Evolutionary conservation across 2,113 vertebrate genomes (phyloP).

Genomic region (Lampris megalopsis): DNA sequence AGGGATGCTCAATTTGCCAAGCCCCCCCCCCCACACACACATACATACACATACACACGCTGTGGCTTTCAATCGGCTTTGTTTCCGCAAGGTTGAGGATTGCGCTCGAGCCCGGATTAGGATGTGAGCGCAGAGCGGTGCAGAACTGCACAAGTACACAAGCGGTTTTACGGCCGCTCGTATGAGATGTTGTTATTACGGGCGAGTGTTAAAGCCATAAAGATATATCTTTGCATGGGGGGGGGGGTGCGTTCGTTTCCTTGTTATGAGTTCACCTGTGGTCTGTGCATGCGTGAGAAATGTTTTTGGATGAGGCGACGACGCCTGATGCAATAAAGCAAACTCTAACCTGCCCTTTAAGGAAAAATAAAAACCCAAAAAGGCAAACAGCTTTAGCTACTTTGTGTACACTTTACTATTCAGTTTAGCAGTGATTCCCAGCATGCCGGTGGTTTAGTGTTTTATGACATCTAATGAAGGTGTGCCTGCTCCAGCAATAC

Average conservation of each 20-base stretch:
- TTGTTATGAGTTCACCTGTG: neutral
- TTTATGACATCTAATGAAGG: too few relatives aligned
- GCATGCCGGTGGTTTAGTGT: too few relatives aligned
- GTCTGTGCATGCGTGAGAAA: too few relatives aligned
- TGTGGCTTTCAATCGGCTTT: constrained; percentile 3
- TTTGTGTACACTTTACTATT: neutral
- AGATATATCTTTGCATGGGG: constrained; percentile 7
- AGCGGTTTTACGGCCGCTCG: neutral
- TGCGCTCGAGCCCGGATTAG: neutral
- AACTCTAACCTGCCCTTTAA: too few relatives aligned
- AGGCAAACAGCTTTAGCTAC: too few relatives aligned
- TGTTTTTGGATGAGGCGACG: too few relatives aligned
- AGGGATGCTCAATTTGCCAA: neutral
- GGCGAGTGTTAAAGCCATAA: neutral
- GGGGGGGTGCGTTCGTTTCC: neutral
- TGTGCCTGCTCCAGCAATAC: neutral
- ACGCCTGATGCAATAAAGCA: too few relatives aligned
- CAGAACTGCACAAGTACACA: too few relatives aligned
- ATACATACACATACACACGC: neutral
- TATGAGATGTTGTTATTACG: too few relatives aligned
- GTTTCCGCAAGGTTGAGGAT: constrained; percentile 7
- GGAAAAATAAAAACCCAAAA: too few relatives aligned
- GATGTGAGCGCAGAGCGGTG: neutral
- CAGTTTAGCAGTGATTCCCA: too few relatives aligned
- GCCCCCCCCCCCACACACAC: neutral